Conservation (phyloP, 30 jellyfish, hydroid and myxozoan genomes). For the Hydractinia symbiolongicarpus region DNA sequence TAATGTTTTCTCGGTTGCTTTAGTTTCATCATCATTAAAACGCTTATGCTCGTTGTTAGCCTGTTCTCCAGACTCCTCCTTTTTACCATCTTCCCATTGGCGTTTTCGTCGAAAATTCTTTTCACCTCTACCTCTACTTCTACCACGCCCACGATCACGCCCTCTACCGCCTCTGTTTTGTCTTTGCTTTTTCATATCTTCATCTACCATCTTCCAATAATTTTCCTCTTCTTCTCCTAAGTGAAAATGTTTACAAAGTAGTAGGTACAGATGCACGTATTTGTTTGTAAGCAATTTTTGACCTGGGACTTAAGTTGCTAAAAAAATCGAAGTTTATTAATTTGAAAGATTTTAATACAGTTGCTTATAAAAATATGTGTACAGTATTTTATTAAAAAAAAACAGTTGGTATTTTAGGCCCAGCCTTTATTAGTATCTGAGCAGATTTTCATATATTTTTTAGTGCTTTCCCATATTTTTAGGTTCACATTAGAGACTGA, state of each 20-base stretch:
- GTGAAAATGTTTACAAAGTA: neutral
- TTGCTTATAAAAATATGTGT: no score
- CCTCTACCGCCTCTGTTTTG: constrained; percentile 14
- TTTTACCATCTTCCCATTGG: constrained; percentile 26
- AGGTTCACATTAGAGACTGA: no score
- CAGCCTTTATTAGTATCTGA: no score
- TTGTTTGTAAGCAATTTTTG: neutral
- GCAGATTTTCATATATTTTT: no score
- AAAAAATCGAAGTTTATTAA: no score
- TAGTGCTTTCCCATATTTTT: no score
- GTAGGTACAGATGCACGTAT: constrained; percentile 14
- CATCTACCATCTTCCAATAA: constrained; percentile 47
- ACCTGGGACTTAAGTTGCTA: neutral
- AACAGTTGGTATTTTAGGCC: no score
- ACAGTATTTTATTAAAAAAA: no score
- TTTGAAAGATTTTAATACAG: no score
- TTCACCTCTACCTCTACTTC: neutral
- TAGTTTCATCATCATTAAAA: neutral
- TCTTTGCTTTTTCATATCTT: constrained; percentile 30
- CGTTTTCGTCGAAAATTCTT: constrained; percentile 20
- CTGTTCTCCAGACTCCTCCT: neutral
- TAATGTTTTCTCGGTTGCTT: neutral
- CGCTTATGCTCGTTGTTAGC: neutral
- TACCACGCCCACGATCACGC: constrained; percentile 22
- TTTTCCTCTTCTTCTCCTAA: constrained; percentile 64